Evolutionary conservation across 2,113 vertebrate species (phyloP), one percentile per base, ranked within the genome.

Genomic region (Sander lucioperca): DNA sequence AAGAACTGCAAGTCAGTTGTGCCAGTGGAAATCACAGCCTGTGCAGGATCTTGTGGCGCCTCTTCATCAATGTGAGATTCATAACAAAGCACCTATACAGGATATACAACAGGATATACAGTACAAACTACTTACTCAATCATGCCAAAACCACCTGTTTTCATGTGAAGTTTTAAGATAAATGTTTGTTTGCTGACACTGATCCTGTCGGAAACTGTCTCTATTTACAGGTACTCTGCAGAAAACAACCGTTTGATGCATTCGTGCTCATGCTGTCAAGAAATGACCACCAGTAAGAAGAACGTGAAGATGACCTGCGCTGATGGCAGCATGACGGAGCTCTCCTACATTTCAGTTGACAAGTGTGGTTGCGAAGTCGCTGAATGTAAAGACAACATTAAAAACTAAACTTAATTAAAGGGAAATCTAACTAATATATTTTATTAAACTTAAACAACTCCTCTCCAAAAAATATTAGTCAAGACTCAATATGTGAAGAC

Each of bases 21-120:
- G 1, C 1, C 86, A 3, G 93, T 98, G 74, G 89, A 94, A 48
- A 1, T 98, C 63, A 86, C 94, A 2, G 94, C 94, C 43, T 99
- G 98, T 53, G 88, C 90, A 77, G 98, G 98, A 74, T 82, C 80
- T 59, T 99, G 98, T 89, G 94, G 91, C 0, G 86, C 94, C 2
- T 94, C 75, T 39, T 97, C 96, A 61, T 97, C 97, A 69, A 86
- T 87, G 98, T 98, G 91, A 96, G 97, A 70, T 14, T 70, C 5
- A 36, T 25, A 14, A 51, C 45, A 33, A 27, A 8, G 6, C 18
- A 30, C 56, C 23, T 47, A 6, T 33, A 33, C 30, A 33, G 30
- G 30, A 33, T 33, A 33, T 33, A 33, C 30, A 33, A 5, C 30
- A 39, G 8, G 53, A 57, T 25, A 33, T 9, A 13, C 21, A 50